Percentiles rank a stretch among this genome's conserved stretches.
Evolutionary conservation across 2,797 vertebrate genomes (phyloP).

Genomic region (Lutjanus argentimaculatus): DNA sequence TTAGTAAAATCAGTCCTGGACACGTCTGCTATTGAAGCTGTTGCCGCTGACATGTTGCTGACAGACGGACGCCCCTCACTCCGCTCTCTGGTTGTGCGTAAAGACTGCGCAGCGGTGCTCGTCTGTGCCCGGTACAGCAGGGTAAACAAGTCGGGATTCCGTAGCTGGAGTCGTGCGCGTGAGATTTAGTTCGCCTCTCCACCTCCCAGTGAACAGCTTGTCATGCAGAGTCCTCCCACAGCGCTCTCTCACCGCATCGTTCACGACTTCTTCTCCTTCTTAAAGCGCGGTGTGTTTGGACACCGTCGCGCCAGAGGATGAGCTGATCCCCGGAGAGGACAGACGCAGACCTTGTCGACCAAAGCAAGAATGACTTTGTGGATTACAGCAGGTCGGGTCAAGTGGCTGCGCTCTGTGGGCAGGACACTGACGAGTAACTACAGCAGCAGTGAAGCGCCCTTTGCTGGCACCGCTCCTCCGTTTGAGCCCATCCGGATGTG

Average conservation of each 20-base stretch:
- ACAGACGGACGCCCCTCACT: constrained; percentile 10
- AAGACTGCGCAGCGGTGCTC: constrained; percentile 51
- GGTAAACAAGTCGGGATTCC: constrained; percentile 38
- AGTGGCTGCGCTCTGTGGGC: constrained; percentile 7
- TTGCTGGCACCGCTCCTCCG: constrained; percentile 3
- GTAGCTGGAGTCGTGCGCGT: not conserved
- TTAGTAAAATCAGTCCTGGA: constrained; percentile 70
- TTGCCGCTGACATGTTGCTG: constrained; percentile 74
- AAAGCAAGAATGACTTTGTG: constrained; percentile 45
- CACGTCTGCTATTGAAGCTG: constrained; percentile 80
- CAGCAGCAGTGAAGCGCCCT: not conserved
- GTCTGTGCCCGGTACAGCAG: constrained; percentile 34
- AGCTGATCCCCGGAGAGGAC: constrained; percentile 22
- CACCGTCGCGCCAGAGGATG: constrained; percentile 38
- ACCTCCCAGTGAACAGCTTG: constrained; percentile 11
- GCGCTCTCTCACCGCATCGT: constrained; percentile 9
- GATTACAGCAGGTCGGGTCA: constrained; percentile 51
- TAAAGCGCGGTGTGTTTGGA: constrained; percentile 3
- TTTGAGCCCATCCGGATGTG: constrained; percentile 23
- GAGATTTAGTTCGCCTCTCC: not conserved
- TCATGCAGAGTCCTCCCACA: constrained; percentile 37
- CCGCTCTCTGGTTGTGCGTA: constrained; percentile 61
- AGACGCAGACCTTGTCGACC: constrained; percentile 45
- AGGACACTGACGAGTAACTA: constrained; percentile 14
- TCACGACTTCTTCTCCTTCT: not conserved